These are phyloP conservation scores for Taeniopygia guttata DNA, from an alignment of 2,797 vertebrate species.

Conservation along the genomic window DNA sequence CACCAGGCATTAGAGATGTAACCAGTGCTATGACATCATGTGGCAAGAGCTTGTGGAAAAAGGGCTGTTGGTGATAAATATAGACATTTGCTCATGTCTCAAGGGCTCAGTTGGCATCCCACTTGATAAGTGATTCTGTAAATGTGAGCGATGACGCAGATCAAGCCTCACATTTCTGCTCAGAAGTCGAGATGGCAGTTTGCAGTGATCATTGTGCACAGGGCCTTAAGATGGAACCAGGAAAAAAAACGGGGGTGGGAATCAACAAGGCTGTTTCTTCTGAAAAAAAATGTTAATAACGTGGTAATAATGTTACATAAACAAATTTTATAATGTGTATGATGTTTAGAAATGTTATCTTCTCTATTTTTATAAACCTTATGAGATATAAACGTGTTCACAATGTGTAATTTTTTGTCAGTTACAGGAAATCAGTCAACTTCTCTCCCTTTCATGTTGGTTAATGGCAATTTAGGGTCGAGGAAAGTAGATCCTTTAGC, in stretches of 20 bases:
- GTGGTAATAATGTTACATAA: not conserved
- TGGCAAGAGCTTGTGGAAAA: constrained; percentile 14
- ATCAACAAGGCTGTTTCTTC: not conserved
- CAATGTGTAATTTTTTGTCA: not conserved
- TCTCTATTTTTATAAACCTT: not conserved
- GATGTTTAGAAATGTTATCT: not conserved
- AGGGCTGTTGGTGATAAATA: constrained; percentile 21
- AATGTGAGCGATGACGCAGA: constrained; percentile 7
- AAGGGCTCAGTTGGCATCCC: not conserved
- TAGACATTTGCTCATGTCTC: constrained; percentile 31
- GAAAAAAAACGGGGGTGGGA: not conserved
- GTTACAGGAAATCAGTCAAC: not conserved
- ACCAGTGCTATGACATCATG: not conserved
- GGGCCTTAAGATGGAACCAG: not conserved
- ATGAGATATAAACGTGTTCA: not conserved
- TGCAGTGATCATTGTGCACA: not conserved
- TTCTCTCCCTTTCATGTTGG: not conserved
- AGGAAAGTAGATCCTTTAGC: not conserved
- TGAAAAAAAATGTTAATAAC: not conserved
- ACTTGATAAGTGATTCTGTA: constrained; percentile 11
- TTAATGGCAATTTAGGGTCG: not conserved
- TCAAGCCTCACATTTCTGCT: constrained; percentile 13
- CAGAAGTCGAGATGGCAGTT: not conserved
- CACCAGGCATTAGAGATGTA: not conserved
- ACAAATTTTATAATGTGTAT: not conserved